These are phyloP conservation scores for Phataginus tricuspis DNA, from an alignment of 2,797 vertebrate genomes.

Conservation along the genomic window DNA sequence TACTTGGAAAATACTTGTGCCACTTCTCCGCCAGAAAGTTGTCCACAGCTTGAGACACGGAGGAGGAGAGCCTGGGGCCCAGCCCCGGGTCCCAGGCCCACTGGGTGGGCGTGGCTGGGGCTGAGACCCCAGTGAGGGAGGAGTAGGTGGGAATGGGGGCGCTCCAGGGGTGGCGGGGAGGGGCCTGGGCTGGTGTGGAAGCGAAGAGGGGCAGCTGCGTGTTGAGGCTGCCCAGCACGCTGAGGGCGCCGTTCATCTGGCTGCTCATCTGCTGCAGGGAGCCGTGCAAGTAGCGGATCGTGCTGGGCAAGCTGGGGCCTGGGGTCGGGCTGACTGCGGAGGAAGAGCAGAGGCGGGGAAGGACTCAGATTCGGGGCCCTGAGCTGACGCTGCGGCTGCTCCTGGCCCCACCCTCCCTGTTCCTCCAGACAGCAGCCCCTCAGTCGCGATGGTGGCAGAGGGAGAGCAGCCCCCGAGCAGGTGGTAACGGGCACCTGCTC, in stretches of 20 bases:
- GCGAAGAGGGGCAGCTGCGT: slow-evolving; percentile 70
- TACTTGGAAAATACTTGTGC: slow-evolving; percentile 92
- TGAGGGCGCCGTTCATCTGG: slow-evolving; percentile 91
- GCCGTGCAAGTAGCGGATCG: slow-evolving; percentile 89
- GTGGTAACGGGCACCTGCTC: neutral
- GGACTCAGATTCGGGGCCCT: neutral
- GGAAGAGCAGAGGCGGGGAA: neutral
- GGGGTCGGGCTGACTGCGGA: slow-evolving; percentile 55
- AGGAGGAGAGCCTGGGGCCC: neutral
- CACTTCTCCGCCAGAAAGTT: slow-evolving; percentile 88
- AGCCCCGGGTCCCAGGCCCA: slow-evolving; percentile 82
- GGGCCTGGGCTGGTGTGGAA: neutral
- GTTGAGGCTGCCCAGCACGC: slow-evolving; percentile 86
- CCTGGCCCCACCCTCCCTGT: neutral
- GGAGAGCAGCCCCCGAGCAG: too few species aligned
- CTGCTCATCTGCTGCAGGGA: slow-evolving; percentile 92
- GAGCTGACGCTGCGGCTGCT: neutral
- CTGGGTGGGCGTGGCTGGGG: neutral
- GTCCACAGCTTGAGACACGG: slow-evolving; percentile 82
- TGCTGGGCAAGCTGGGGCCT: slow-evolving; percentile 76
- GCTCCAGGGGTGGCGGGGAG: neutral
- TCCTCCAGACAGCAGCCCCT: neutral
- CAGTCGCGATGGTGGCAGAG: neutral
- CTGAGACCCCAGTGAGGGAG: slow-evolving; percentile 28
- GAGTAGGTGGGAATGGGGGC: neutral